These are phyloP conservation scores for Somateria mollissima DNA, from an alignment of 2,797 vertebrate species.

Conservation along the genomic window DNA sequence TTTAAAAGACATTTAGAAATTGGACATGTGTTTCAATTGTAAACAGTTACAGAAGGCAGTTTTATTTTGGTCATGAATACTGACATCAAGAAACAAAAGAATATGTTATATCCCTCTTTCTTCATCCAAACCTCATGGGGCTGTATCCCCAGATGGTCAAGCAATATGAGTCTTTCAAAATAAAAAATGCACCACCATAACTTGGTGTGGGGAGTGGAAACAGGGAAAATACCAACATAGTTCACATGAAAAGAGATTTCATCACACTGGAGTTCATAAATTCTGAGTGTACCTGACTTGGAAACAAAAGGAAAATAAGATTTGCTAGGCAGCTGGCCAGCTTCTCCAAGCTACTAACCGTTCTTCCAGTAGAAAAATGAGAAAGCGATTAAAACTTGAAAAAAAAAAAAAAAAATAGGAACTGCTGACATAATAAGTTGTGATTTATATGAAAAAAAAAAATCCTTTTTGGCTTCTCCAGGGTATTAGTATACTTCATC, in stretches of 20 bases:
- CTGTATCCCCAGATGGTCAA: not conserved
- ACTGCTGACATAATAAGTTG: slow-evolving; percentile 62
- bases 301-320: not conserved
- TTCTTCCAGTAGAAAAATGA: slow-evolving; percentile 30
- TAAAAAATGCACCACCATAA: not conserved
- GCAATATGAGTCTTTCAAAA: not conserved
- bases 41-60: not conserved
- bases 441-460: slow-evolving; percentile 60
- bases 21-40: rapidly evolving
- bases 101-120: not conserved
- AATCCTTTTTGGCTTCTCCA: slow-evolving; percentile 5
- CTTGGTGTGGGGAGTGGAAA: not conserved
- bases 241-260: not conserved
- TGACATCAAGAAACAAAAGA: not conserved
- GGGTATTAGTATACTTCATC: slow-evolving; percentile 8
- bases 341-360: not conserved
- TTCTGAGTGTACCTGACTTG: not conserved
- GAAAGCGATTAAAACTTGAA: slow-evolving; percentile 45
- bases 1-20: not conserved
- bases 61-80: not conserved
- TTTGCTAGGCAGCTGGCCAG: slow-evolving; percentile 13
- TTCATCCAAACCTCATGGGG: not conserved
- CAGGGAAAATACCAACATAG: not conserved
- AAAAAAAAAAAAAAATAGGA: slow-evolving; percentile 30
- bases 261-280: not conserved